Conservation (phyloP, 2,113 vertebrate genomes). For the Ictidomys tridecemlineatus region DNA sequence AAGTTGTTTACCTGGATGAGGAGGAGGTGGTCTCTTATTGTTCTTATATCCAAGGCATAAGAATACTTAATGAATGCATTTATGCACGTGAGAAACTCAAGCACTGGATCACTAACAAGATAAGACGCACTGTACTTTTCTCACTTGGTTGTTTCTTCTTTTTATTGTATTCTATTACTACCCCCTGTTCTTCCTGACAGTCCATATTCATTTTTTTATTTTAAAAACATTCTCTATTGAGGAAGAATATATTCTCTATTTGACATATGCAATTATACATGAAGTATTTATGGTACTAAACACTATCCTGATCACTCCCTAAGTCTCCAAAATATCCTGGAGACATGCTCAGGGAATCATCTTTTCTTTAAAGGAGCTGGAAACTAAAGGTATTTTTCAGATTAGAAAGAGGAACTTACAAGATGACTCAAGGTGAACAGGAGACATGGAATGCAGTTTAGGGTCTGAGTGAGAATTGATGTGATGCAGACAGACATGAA, state of each 20-base stretch:
- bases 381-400: neutral
- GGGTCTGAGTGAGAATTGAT: neutral
- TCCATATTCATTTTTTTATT: neutral
- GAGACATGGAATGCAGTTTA: neutral
- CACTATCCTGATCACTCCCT: neutral
- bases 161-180: conserved; percentile 12
- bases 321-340: neutral
- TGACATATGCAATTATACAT: neutral
- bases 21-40: neutral
- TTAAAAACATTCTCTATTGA: conserved; percentile 4
- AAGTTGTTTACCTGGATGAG: neutral
- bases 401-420: neutral
- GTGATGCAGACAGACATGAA: neutral
- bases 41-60: neutral
- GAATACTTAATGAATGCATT: neutral
- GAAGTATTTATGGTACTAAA: neutral
- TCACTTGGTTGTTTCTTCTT: conserved; percentile 29
- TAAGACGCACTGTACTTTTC: neutral
- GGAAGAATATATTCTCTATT: conserved; percentile 2
- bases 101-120: neutral
- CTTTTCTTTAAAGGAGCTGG: neutral
- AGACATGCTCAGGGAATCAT: neutral
- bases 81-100: neutral
- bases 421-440: neutral
- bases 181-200: neutral